Evolutionary conservation across 2,797 vertebrate genomes (phyloP), one percentile per base, ranked within the genome.

Genomic region (Vultur gryphus): DNA sequence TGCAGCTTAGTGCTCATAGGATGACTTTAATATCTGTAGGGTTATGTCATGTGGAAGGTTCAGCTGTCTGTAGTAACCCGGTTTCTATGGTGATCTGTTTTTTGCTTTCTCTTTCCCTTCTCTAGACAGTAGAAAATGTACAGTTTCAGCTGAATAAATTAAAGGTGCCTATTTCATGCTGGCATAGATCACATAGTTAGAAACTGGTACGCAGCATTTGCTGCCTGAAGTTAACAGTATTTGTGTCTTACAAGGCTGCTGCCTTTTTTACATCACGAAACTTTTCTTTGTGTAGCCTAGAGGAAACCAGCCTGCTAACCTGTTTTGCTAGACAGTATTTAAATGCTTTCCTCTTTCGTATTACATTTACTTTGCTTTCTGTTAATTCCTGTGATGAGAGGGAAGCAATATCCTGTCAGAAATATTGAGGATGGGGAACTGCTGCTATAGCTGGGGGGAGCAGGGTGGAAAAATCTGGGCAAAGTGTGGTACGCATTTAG

Each of bases 51-150:
- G 46, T 46, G 73, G 69, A 85, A 81, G 87, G 83, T 58, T 96
- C 66, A 86, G 86, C 90, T 93, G 88, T 44, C 94, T 93, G 48
- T 81, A 82, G 82, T 67, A 86, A 84, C 89, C 61, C 88, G 19
- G 96, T 98, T 97, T 97, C 95, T 88, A 91, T 97, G 84, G 96
- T 95, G 88, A 97, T 97, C 80, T 69, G 41, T 83, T 94, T 89
- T 94, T 90, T 93, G 80, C 90, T 97, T 78, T 87, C 69, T 72
- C 51, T 43, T 85, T 62, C 31, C 73, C 52, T 75, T 88, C 55
- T 90, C 64, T 49, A 88, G 69, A 77, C 25, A 10, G 89, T 15
- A 76, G 82, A 62, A 93, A 81, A 78, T 62, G 43, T 31, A 37
- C 65, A 71, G 77, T 78, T 94, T 84, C 44, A 48, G 37, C 64